Evolutionary conservation across 2,113 vertebrate genomes (phyloP).

Genomic region (Limanda limanda): DNA sequence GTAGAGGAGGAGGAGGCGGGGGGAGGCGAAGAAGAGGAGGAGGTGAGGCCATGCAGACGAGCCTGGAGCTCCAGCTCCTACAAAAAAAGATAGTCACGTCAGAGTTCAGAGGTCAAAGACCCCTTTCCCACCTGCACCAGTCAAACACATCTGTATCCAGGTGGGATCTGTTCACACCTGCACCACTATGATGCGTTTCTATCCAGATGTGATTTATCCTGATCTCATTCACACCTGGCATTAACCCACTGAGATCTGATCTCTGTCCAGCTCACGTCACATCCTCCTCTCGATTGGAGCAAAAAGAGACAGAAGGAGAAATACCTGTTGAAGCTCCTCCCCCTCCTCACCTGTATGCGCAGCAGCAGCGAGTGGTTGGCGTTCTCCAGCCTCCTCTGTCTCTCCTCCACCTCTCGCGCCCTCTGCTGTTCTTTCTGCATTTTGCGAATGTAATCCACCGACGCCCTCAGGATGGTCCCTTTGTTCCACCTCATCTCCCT

Average conservation of each 20-base stretch:
- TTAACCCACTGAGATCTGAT: no score
- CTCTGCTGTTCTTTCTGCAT: constrained; percentile 92
- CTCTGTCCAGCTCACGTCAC: no score
- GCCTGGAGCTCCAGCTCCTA: constrained; percentile 92
- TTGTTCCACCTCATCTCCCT: constrained; percentile 95
- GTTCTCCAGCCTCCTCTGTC: constrained; percentile 88
- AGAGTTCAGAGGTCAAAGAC: not conserved
- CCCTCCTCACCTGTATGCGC: constrained; percentile 77
- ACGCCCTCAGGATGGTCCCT: constrained; percentile 93
- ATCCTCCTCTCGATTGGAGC: no score
- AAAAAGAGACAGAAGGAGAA: no score
- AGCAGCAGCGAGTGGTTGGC: constrained; percentile 87
- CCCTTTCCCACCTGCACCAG: no score
- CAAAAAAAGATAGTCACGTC: constrained; percentile 8
- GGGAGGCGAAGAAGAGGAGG: constrained; percentile 70
- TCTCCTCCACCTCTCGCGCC: constrained; percentile 86
- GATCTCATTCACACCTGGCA: no score
- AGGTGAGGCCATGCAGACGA: constrained; percentile 81
- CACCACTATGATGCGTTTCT: no score
- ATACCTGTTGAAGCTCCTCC: not conserved
- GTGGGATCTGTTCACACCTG: no score
- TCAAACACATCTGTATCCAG: no score
- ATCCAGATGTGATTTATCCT: no score
- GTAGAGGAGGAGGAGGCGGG: constrained; percentile 69
- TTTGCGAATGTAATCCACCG: constrained; percentile 93